Conservation (phyloP, 2,888 invertebrate species). For the Petrolisthes cinctipes region DNA sequence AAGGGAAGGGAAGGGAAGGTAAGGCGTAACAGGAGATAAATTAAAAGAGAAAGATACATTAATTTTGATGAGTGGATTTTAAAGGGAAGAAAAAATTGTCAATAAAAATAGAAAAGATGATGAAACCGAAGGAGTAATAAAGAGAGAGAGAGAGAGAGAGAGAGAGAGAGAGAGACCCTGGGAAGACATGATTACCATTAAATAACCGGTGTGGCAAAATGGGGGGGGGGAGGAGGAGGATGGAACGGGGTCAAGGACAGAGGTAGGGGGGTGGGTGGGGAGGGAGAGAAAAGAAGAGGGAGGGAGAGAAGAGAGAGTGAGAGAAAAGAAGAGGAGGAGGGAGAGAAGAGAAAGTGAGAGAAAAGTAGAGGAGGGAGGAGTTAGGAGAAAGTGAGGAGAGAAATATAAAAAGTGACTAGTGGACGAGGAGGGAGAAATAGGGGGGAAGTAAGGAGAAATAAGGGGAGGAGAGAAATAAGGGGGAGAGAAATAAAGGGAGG, state of each 20-base stretch:
- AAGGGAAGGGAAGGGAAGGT: background rate
- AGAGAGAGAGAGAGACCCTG: conserved; percentile 1
- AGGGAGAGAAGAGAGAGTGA: background rate
- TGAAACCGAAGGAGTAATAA: background rate
- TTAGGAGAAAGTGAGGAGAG: background rate
- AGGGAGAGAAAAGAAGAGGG: background rate
- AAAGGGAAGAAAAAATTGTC: background rate
- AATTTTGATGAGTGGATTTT: background rate
- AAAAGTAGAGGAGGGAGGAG: background rate
- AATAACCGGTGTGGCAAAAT: background rate
- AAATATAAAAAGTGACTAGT: background rate
- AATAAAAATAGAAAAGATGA: background rate
- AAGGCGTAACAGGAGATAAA: background rate
- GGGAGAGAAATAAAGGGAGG: background rate
- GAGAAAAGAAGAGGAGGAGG: background rate
- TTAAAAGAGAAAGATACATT: background rate
- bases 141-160: conserved; percentile 28
- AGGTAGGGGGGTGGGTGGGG: background rate
- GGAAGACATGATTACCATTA: background rate
- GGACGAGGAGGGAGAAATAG: background rate
- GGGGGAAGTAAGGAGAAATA: background rate
- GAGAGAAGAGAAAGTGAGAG: background rate
- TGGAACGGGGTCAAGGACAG: background rate
- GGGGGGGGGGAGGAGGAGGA: background rate
- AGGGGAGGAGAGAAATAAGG: background rate